Percentiles rank a stretch among this genome's conserved stretches.
Evolutionary conservation across 1,140 invertebrate genomes (phyloP).

Genomic region (Panonychus citri): DNA sequence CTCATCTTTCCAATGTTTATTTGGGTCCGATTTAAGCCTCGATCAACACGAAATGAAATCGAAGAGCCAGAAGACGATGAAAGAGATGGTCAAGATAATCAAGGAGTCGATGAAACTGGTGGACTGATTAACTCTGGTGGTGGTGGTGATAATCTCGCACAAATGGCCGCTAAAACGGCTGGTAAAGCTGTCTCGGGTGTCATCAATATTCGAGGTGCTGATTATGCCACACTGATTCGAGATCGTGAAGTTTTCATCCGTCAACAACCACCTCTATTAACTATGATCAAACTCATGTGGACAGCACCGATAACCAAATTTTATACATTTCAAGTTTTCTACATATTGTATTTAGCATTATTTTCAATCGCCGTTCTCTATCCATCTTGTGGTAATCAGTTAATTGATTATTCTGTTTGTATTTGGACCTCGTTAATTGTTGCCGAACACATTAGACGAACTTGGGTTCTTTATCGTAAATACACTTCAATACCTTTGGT

Average conservation of each 20-base stretch:
- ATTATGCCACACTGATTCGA: slow-evolving; percentile 6
- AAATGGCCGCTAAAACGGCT: neutral
- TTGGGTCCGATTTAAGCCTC: slow-evolving; percentile 20
- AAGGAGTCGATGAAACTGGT: neutral
- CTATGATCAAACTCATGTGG: slow-evolving; percentile 19
- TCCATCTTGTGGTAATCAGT: slow-evolving; percentile 24
- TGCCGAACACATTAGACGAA: slow-evolving; percentile 7
- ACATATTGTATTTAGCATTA: slow-evolving; percentile 22
- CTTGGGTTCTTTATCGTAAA: slow-evolving; percentile 10
- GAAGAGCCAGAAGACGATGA: slow-evolving; percentile 1
- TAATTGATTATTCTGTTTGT: slow-evolving; percentile 21
- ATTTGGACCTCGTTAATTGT: slow-evolving; percentile 19
- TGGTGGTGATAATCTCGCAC: neutral
- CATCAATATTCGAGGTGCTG: neutral
- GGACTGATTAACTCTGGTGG: neutral
- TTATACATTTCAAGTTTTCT: slow-evolving; percentile 22
- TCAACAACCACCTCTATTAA: slow-evolving; percentile 15
- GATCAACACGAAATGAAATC: neutral
- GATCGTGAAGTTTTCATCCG: slow-evolving; percentile 8
- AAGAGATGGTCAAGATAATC: slow-evolving; percentile 3
- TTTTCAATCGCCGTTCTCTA: slow-evolving; percentile 23
- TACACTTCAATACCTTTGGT: slow-evolving; percentile 15
- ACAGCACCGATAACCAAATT: slow-evolving; percentile 20
- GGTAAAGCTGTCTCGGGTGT: neutral
- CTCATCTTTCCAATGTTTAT: slow-evolving; percentile 26